Base-by-base conservation (phyloP, 2,113 vertebrate species). In the Labeo catla region DNA sequence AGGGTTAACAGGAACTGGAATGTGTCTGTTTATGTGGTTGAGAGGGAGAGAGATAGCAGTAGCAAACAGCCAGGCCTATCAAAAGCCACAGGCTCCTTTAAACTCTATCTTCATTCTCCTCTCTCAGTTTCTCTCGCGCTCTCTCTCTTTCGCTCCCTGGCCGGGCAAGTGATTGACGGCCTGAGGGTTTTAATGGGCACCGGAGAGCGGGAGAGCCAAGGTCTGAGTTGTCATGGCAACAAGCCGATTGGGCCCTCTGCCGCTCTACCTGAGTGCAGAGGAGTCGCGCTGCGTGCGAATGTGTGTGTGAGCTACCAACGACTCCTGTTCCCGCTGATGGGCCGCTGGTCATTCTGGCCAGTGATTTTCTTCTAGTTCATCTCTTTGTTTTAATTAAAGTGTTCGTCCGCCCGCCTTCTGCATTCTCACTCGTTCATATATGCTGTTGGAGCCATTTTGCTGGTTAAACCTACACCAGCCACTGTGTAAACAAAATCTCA, bases 131-230 rank as follows among this genome's bases (percentile, higher is more conserved):
- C 36, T 82, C 72, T 59, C 16, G n/a, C 8, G 1, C 63, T 79
- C 81, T 49, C 63, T 81, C 81, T 85, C 83, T 84, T 78, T 77
- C n/a, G 52, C 68, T 81, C 91, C 91, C 92, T 93, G 93, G 94
- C 92, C 93, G 91, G 89, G 90, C 91, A 92, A 92, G 91, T 95
- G 95, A 96, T 95, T 96, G 95, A 95, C 94, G 93, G 95, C 94
- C 95, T 92, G 94, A 94, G 94, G 94, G 94, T 95, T 95, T 95
- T 95, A 95, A 95, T 95, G 94, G 95, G 93, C 94, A 92, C 94
- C 94, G 91, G 93, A 94, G 95, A 95, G 95, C 94, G 91, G 93
- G 93, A 95, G 92, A 95, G 91, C 93, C 93, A 92, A 94, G 93
- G 94, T 94, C 94, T 93, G 93, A 89, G 94, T 95, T 94, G 94